Percentiles rank a stretch among this genome's conserved stretches.
phyloP scores from a whole-genome alignment of 2,797 vertebrate species.

The Antennarius maculatus region DNA sequence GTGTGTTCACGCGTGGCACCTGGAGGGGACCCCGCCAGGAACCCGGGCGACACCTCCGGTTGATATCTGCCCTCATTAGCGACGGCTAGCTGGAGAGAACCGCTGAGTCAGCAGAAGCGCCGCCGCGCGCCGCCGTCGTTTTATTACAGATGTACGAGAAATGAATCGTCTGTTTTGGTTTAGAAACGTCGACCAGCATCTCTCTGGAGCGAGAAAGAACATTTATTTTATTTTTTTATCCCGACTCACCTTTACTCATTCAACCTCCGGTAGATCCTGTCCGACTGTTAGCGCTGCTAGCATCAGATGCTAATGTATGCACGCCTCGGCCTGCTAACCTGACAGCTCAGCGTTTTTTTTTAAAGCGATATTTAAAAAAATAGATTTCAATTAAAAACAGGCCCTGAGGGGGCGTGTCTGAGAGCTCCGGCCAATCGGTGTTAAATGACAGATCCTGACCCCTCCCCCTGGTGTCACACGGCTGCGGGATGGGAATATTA shows the following conservation, averaged over 20 bases:
- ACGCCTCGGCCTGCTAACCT: neutral
- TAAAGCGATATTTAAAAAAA: neutral
- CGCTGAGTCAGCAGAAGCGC: constrained; percentile 9
- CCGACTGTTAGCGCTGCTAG: too few species aligned
- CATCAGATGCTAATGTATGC: neutral
- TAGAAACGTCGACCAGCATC: too few species aligned
- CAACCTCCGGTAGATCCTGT: neutral
- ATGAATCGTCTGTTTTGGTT: too few species aligned
- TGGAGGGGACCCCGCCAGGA: constrained; percentile 14
- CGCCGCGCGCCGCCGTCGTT: neutral
- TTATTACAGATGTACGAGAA: neutral
- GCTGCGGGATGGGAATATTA: neutral
- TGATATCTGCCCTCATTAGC: constrained; percentile 50
- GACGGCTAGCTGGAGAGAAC: constrained; percentile 4
- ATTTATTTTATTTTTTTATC: too few species aligned
- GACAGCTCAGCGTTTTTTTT: neutral
- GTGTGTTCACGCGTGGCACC: constrained; percentile 18
- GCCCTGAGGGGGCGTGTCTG: neutral
- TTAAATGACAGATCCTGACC: constrained; percentile 10
- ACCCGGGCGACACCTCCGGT: constrained; percentile 35
- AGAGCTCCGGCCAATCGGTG: neutral
- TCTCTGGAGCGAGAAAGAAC: too few species aligned
- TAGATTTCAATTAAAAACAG: constrained; percentile 1
- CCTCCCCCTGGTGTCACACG: constrained; percentile 20
- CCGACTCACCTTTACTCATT: neutral